A percentile compares a stretch with the other conserved stretches of the same genome.
phyloP scores from a whole-genome alignment of 1,140 invertebrate genomes.

The Heliconius hewitsoni region DNA sequence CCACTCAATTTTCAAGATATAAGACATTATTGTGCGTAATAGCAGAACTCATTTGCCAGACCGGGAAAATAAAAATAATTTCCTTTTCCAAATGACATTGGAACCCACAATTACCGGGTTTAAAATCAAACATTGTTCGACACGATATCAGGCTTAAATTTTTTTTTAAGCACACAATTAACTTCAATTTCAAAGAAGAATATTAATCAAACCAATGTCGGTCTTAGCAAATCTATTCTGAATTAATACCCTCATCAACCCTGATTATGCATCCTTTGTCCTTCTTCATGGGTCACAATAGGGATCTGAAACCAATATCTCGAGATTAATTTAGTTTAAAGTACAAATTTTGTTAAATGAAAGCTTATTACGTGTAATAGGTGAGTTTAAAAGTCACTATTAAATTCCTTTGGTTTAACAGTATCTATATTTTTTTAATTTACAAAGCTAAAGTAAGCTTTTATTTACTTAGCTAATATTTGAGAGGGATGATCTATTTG shows the following conservation, averaged over 20 bases:
- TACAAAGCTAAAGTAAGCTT: no score
- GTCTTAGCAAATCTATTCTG: constrained; percentile 1
- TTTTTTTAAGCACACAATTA: not conserved
- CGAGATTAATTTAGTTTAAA: not conserved
- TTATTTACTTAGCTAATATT: no score
- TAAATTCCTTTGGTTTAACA: no score
- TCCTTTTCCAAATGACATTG: no score
- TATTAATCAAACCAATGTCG: not conserved
- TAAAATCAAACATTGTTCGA: no score
- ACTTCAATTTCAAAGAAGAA: not conserved
- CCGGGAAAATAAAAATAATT: no score
- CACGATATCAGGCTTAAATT: not conserved
- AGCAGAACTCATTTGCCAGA: no score
- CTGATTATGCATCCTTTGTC: not conserved
- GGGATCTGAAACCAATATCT: not conserved
- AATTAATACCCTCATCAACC: constrained; percentile 7
- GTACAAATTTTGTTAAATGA: not conserved
- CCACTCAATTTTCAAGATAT: not conserved
- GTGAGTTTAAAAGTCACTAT: not conserved
- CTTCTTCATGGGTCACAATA: not conserved
- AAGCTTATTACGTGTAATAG: not conserved
- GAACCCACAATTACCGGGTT: no score
- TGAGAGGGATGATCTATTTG: no score
- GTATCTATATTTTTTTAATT: no score
- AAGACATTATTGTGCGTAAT: no score